Evolutionary conservation across 2,888 invertebrate genomes (phyloP), one percentile per base, ranked within the genome.

Genomic region (Rhyacophila evoluta): DNA sequence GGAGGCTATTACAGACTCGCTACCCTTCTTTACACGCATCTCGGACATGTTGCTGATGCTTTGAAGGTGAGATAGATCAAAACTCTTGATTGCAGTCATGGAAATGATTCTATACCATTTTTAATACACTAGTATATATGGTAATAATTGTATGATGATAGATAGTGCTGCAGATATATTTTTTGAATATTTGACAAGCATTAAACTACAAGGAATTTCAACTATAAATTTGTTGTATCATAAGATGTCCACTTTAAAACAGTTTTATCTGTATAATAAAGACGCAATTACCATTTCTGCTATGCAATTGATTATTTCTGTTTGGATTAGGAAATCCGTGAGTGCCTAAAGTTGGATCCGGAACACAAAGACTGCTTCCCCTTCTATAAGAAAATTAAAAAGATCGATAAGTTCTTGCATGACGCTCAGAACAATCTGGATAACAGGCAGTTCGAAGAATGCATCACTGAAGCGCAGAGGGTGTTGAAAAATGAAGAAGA

Each of bases 341-440:
- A 99, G 87, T 99, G 99, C 86, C 91, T 99, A 15, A 98, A 96
- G 86, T 89, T 98, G 55, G 99, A 99, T 87, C 98, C 98, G 0
- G 99, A 99, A 84, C 98, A 99, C 88, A 97, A 97, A 88, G 92
- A 94, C 84, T 99, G 99, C 87, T 98, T 98, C 87, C 94, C 95
- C 19, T 94, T 98, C 85, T 99, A 99, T 89, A 99, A 99, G 87
- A 96, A 95, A 86, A 90, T 99, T 36, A 98, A 98, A 86, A 98
- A 98, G 86, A 91, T 99, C 11, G 96, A 95, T 83, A 97, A 97
- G 85, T 89, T 93, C 78, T 86, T 97, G 77, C 86, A 88, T 27
- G 92, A 93, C 27, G 93, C 94, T 8, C 93, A 94, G 84, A 86
- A 88, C 72, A 86, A 90, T 1, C 88, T 91, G 33, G 92, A 92